phyloP scores from a whole-genome alignment of 2,888 invertebrate genomes.

The Cryptocheilus praepositus region DNA sequence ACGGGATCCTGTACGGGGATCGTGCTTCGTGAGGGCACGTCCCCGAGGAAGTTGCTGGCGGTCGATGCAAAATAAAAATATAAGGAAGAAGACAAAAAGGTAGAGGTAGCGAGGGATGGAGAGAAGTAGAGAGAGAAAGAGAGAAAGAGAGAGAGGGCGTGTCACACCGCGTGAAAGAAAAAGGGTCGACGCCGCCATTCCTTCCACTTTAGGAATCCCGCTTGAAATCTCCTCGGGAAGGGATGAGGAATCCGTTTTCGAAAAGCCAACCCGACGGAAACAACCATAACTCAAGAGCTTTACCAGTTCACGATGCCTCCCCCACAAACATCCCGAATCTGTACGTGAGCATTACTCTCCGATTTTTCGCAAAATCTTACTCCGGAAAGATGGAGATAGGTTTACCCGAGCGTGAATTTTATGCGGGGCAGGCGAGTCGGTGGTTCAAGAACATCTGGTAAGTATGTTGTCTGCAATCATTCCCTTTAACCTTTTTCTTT shows the following conservation, averaged over 20 bases:
- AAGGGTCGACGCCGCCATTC: constrained; percentile 40
- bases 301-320: constrained; percentile 10
- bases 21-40: not conserved
- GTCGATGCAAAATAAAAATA: not conserved
- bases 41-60: not conserved
- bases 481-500: no score
- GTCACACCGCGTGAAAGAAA: constrained; percentile 17
- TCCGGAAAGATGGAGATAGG: not conserved
- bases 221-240: constrained; percentile 35
- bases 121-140: no score
- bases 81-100: no score
- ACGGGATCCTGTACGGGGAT: no score
- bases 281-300: constrained; percentile 39
- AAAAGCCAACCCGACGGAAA: constrained; percentile 35
- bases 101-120: no score
- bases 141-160: constrained; percentile 12
- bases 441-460: not conserved
- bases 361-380: constrained; percentile 1
- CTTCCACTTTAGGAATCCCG: constrained; percentile 43
- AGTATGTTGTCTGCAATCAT: not conserved
- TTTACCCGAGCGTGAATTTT: not conserved
- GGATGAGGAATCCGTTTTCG: constrained; percentile 31
- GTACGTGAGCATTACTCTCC: constrained; percentile 5
- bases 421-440: not conserved
- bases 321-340: not conserved